A percentile compares a stretch with the other conserved stretches of the same genome.
These are phyloP conservation scores for Noctua comes DNA, from an alignment of 2,888 invertebrate species.

Conservation along the genomic window DNA sequence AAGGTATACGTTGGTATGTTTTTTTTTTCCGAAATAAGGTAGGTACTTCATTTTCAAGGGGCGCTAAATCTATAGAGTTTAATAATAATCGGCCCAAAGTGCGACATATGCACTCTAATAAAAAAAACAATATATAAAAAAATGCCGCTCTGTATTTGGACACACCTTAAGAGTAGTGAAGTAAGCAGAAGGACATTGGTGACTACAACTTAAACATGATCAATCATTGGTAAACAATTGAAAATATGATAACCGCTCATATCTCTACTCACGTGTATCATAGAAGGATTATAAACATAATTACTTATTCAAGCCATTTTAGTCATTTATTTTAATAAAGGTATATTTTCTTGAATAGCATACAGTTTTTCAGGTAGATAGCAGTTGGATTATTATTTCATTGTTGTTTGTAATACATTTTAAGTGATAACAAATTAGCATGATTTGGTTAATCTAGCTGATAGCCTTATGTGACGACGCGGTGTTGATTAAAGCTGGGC, in stretches of 20 bases:
- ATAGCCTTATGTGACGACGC: constrained; percentile 26
- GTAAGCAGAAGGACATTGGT: constrained; percentile 5
- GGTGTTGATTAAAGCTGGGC: constrained; percentile 16
- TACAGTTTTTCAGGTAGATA: not conserved
- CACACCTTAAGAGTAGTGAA: not conserved
- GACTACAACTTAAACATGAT: not conserved
- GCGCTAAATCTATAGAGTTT: not conserved
- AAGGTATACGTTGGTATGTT: too few species aligned
- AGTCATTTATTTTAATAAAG: not conserved
- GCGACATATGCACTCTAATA: not conserved
- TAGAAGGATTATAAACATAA: constrained; percentile 16
- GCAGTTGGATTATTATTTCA: constrained; percentile 18
- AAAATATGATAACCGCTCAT: not conserved
- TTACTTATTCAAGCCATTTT: constrained; percentile 23
- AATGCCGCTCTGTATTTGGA: not conserved
- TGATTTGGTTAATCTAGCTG: constrained; percentile 30
- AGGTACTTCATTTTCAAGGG: too few species aligned
- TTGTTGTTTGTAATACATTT: constrained; percentile 21
- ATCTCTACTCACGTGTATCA: constrained; percentile 35
- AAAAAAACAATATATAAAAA: too few species aligned
- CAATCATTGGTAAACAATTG: constrained; percentile 27
- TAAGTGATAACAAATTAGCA: constrained; percentile 45
- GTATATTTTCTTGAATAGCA: not conserved
- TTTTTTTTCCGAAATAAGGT: too few species aligned
- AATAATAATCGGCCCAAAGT: not conserved